Conservation (phyloP, 2,797 vertebrate species). For the Gobio occitaniae region DNA sequence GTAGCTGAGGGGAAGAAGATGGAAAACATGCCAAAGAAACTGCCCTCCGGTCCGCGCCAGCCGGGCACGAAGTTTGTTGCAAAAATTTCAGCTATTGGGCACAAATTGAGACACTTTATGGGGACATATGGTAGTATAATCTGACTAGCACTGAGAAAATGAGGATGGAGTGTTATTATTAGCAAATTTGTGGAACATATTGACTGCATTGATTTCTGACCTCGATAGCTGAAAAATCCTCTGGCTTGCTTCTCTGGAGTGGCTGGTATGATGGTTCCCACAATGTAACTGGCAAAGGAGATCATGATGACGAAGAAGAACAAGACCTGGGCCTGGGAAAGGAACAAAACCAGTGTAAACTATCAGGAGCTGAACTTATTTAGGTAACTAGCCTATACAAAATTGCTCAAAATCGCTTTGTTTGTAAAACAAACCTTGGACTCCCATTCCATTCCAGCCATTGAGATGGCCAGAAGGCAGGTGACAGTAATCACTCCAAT, state of each 20-base stretch:
- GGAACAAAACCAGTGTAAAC: neutral
- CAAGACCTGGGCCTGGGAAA: constrained; percentile 88
- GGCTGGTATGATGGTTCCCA: constrained; percentile 90
- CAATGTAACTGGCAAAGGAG: constrained; percentile 91
- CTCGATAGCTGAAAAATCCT: constrained; percentile 92
- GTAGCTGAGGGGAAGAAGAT: constrained; percentile 98
- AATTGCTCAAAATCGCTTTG: neutral
- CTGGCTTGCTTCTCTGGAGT: constrained; percentile 86
- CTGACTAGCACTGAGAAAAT: constrained; percentile 15
- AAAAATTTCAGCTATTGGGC: constrained; percentile 87
- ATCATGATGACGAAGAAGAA: constrained; percentile 96
- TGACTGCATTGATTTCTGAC: constrained; percentile 68
- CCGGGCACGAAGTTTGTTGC: constrained; percentile 88
- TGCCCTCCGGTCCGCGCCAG: constrained; percentile 88
- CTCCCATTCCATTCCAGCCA: constrained; percentile 98
- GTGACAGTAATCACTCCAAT: constrained; percentile 92
- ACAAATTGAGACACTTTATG: constrained; percentile 36
- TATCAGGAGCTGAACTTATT: neutral
- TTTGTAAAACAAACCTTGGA: constrained; percentile 85
- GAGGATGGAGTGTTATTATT: constrained; percentile 5
- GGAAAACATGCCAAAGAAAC: constrained; percentile 96
- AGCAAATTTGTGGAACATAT: constrained; percentile 5
- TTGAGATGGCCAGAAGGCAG: constrained; percentile 88
- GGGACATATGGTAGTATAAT: constrained; percentile 2
- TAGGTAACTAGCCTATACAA: neutral